Percentiles rank a stretch among this genome's conserved stretches.
Conservation (phyloP, 2,797 vertebrate species). For the Pantherophis alleghaniensis region DNA sequence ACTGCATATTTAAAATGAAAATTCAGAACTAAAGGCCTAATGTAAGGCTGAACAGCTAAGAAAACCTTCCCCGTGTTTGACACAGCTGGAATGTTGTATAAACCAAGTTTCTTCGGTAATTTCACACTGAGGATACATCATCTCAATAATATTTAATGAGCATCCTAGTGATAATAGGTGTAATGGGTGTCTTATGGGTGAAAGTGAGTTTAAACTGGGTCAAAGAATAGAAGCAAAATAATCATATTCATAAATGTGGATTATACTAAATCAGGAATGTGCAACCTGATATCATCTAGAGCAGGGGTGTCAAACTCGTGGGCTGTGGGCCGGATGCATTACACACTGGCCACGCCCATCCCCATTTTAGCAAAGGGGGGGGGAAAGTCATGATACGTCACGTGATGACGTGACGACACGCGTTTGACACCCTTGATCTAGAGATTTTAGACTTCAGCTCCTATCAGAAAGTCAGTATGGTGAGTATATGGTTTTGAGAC, state of each 20-base stretch:
- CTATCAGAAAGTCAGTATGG: not conserved
- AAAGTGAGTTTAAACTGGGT: not conserved
- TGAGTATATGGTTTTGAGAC: not conserved
- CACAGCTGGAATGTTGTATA: not conserved
- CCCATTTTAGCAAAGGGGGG: too few species aligned
- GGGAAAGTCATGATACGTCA: too few species aligned
- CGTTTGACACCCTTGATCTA: too few species aligned
- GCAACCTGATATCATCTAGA: not conserved
- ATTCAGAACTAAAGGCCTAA: not conserved
- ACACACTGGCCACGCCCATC: too few species aligned
- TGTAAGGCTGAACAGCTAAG: not conserved
- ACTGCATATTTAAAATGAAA: not conserved
- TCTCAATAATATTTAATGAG: not conserved
- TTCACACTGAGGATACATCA: not conserved
- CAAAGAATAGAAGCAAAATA: not conserved
- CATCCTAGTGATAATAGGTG: not conserved
- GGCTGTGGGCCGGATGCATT: too few species aligned
- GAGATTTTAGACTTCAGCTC: not conserved
- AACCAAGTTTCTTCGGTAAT: not conserved
- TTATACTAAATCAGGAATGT: not conserved
- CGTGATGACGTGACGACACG: rapidly evolving
- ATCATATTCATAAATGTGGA: not conserved
- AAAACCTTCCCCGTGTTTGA: not conserved
- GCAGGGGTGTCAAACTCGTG: too few species aligned
- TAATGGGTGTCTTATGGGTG: not conserved